Conservation (phyloP, 2,113 vertebrate genomes). For the Catharus minimus region DNA sequence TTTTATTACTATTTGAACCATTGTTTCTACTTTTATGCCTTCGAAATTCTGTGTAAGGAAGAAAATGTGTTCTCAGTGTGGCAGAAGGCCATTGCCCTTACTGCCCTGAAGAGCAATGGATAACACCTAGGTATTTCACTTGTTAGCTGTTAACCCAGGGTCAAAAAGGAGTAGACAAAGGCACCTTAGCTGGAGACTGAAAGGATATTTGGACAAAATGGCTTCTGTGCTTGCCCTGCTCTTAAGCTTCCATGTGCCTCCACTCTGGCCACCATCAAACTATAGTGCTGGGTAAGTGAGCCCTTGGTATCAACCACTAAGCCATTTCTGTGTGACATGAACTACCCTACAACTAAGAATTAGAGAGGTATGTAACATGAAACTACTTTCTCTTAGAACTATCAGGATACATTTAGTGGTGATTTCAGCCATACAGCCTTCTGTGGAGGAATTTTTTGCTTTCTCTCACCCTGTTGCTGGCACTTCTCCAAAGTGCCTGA, state of each 20-base stretch:
- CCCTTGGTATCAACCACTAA: not conserved
- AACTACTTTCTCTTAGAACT: not conserved
- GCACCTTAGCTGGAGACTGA: not conserved
- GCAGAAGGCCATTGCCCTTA: not conserved
- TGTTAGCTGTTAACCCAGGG: not conserved
- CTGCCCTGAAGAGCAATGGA: not conserved
- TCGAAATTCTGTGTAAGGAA: not conserved
- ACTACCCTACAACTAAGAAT: not conserved
- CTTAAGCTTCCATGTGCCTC: not conserved
- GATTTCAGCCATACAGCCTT: not conserved
- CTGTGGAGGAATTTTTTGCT: not conserved
- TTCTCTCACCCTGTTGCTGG: not conserved
- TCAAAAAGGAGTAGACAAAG: not conserved
- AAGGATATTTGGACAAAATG: not conserved
- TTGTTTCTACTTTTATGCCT: not conserved
- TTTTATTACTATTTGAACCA: slow-evolving; percentile 3
- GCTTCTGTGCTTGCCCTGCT: not conserved
- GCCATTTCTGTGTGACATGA: not conserved
- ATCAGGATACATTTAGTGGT: not conserved
- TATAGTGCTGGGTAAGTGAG: not conserved
- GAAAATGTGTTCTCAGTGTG: not conserved
- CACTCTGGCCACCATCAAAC: not conserved
- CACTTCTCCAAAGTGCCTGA: not conserved
- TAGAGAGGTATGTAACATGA: not conserved
- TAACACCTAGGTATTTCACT: not conserved